Base-by-base conservation (phyloP, 2,888 invertebrate genomes). In the Ectemnius cavifrons region DNA sequence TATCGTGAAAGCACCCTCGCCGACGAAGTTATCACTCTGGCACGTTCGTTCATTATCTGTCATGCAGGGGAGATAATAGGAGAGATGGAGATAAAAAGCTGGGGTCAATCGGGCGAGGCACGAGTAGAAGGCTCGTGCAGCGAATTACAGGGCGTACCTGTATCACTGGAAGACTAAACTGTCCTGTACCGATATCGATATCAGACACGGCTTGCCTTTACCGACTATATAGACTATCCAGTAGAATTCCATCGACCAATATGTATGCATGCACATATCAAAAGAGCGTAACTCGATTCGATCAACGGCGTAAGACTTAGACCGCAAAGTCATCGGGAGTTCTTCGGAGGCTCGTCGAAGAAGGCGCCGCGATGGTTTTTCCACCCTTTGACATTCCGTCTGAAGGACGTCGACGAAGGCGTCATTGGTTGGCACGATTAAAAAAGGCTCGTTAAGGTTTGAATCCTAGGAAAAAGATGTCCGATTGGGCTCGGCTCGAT, bases 221-320 rank as follows among this genome's bases (percentile, higher is more conserved):
- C 4, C 28, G 18, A 47, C 58, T 67, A 37, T 56, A 23, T 13
- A 49, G 28, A 6, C 46, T 45, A n/a, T 63, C 66, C 60, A 18
- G 74, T 74, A 79, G 69, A 72, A 74, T 81, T 81, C 70, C 76
- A 81, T 11, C 0, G 57, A 1, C 63, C 16, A 57, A 18, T 45
- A 20, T 23, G 57, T 8, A n/a, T 23, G 56, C 16, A 52, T 52
- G 52, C 16, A 52, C 14, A 52, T 16, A 52, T 52, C 52, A 52
- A 11, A 52, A 16, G 52, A 5, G 16, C 52, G 52, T 14, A 52
- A 52, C 52, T 52, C 52, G 16, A 52, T 5, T 16, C 52, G 52
- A 1, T 52, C 52, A 52, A 52, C 52, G 52, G 52, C 52, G 52
- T 52, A 52, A 16, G 52, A 6, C 52, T 14, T 71, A 71, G 62